These are phyloP conservation scores for Cynocephalus volans DNA, from an alignment of 2,113 vertebrate genomes.

Conservation along the genomic window DNA sequence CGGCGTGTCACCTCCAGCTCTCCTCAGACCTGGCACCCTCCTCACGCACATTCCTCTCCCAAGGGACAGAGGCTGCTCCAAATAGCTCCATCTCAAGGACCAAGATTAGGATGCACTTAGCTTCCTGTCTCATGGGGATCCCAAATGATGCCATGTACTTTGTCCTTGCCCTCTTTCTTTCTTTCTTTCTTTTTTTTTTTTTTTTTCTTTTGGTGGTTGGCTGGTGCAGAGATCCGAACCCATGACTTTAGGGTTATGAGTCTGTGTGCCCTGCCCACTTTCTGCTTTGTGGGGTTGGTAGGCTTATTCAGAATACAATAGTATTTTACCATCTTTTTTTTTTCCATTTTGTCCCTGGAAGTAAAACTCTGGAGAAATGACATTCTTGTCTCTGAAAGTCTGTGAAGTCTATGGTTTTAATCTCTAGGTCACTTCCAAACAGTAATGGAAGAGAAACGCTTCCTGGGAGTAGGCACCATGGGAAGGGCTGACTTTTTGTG, in stretches of 20 bases:
- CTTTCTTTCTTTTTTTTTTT: no score
- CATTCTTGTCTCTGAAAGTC: not conserved
- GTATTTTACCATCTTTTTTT: not conserved
- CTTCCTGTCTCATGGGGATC: slow-evolving; percentile 68
- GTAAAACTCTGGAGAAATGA: not conserved
- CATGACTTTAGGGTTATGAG: no score
- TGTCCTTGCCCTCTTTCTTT: not conserved
- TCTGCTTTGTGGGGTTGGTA: not conserved
- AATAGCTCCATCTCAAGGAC: slow-evolving; percentile 84
- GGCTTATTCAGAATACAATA: not conserved
- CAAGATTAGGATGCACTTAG: slow-evolving; percentile 80
- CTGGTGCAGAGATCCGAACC: no score
- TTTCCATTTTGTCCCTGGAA: not conserved
- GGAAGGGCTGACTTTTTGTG: not conserved
- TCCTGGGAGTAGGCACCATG: not conserved
- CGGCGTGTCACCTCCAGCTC: slow-evolving; percentile 71
- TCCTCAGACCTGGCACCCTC: slow-evolving; percentile 71
- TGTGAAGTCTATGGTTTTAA: not conserved
- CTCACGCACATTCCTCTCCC: slow-evolving; percentile 57
- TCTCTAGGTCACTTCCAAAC: not conserved
- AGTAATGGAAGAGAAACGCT: not conserved
- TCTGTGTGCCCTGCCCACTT: no score
- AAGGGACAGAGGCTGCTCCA: slow-evolving; percentile 70
- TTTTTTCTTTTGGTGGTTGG: no score
- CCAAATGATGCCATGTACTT: fast-evolving